These are phyloP conservation scores for Sebastes umbrosus DNA, from an alignment of 2,797 vertebrate species.

Conservation along the genomic window DNA sequence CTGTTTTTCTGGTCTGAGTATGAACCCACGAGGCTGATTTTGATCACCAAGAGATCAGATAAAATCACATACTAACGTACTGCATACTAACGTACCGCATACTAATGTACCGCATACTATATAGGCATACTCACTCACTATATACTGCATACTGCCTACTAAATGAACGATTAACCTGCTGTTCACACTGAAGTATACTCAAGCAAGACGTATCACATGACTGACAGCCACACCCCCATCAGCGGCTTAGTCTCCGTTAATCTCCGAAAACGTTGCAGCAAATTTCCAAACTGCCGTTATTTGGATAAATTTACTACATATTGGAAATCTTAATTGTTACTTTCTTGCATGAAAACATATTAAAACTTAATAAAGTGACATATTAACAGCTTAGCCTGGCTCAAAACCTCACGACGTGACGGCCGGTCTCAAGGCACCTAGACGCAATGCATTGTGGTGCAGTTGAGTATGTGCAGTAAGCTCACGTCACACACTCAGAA, in stretches of 20 bases:
- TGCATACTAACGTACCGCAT: neutral
- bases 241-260: neutral
- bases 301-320: neutral
- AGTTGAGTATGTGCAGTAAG: neutral
- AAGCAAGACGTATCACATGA: neutral
- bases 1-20: constrained; percentile 8
- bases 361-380: neutral
- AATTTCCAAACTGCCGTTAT: neutral
- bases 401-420: neutral
- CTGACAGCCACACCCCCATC: accelerated
- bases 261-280: neutral
- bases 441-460: too few species aligned
- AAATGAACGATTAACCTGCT: neutral
- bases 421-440: neutral
- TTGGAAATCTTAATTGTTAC: neutral
- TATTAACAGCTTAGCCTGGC: neutral
- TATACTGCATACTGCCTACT: neutral
- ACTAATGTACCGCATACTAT: neutral
- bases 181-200: neutral
- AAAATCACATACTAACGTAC: neutral
- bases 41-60: constrained; percentile 1
- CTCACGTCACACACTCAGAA: neutral
- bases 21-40: constrained; percentile 1
- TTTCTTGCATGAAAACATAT: neutral
- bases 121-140: neutral